A percentile compares a stretch with the other conserved stretches of the same genome.
Conservation (phyloP, 2,888 invertebrate genomes). For the Coleophora flavipennella region DNA sequence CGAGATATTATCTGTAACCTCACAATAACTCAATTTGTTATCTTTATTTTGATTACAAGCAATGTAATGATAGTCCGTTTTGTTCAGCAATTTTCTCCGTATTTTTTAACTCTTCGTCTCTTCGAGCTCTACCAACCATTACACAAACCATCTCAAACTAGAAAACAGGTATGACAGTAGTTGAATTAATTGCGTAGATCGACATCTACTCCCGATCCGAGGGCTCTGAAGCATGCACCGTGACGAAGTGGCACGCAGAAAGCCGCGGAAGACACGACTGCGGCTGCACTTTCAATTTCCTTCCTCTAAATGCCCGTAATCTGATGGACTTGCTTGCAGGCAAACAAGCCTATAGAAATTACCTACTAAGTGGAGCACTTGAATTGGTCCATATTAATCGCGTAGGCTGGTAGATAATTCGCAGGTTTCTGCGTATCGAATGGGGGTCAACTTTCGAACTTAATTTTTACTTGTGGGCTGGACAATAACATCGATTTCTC, state of each 20-base stretch:
- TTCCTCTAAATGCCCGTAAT: conserved; percentile 17
- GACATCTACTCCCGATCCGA: conserved; percentile 1
- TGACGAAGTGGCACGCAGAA: conserved; percentile 24
- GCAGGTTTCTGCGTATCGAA: neutral
- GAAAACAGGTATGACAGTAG: neutral
- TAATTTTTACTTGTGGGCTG: too few relatives aligned
- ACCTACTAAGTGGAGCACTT: conserved; percentile 15
- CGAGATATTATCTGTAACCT: conserved; percentile 20
- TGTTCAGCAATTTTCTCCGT: neutral
- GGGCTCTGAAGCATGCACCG: conserved; percentile 18
- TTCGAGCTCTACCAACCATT: too few relatives aligned
- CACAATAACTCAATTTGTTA: conserved; percentile 21
- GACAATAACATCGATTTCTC: too few relatives aligned
- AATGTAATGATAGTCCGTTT: neutral
- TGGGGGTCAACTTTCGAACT: too few relatives aligned
- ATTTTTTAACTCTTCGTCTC: too few relatives aligned
- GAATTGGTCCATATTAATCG: conserved; percentile 9
- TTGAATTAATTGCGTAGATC: neutral
- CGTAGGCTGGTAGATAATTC: conserved; percentile 2
- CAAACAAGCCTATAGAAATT: conserved; percentile 10
- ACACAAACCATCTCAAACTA: neutral
- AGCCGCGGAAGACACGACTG: conserved; percentile 29
- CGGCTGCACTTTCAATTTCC: conserved; percentile 45
- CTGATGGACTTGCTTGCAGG: conserved; percentile 13
- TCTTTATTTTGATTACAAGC: neutral